phyloP scores from a whole-genome alignment of 1,140 invertebrate species.

The Drosophila rhopaloa region DNA sequence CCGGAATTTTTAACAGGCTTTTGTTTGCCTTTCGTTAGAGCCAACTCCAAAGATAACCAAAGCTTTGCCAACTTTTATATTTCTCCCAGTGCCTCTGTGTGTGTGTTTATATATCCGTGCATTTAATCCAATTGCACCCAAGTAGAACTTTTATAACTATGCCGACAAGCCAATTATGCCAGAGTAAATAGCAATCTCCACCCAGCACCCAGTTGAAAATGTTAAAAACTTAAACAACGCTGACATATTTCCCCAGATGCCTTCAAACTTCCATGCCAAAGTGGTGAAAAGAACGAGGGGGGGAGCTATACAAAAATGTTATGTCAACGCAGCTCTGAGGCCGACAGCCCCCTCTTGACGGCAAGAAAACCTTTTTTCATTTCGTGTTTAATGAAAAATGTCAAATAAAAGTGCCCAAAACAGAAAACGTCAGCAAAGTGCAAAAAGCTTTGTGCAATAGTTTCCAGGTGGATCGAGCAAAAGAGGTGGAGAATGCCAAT shows the following conservation, averaged over 20 bases:
- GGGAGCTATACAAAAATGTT: slow-evolving; percentile 66
- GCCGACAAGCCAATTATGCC: slow-evolving; percentile 69
- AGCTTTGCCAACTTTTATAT: slow-evolving; percentile 38
- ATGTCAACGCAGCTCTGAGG: slow-evolving; percentile 65
- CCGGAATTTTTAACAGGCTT: not conserved
- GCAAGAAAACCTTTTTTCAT: slow-evolving; percentile 70
- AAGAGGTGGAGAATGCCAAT: slow-evolving; percentile 15
- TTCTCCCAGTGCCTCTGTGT: not conserved
- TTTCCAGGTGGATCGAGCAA: slow-evolving; percentile 48
- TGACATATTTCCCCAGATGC: slow-evolving; percentile 81
- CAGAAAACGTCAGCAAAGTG: slow-evolving; percentile 73
- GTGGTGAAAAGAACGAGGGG: slow-evolving; percentile 14
- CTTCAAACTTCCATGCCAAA: slow-evolving; percentile 76
- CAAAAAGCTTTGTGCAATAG: slow-evolving; percentile 72
- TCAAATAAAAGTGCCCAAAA: slow-evolving; percentile 82
- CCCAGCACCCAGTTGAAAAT: slow-evolving; percentile 57
- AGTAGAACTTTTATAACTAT: slow-evolving; percentile 67
- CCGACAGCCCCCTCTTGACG: slow-evolving; percentile 7
- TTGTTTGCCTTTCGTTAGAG: slow-evolving; percentile 52
- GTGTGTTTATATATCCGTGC: slow-evolving; percentile 48
- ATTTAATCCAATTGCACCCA: slow-evolving; percentile 67
- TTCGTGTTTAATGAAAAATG: slow-evolving; percentile 82
- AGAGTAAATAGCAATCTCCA: slow-evolving; percentile 73
- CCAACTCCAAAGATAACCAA: slow-evolving; percentile 39
- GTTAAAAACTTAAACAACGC: slow-evolving; percentile 81